Conservation (phyloP, 1,140 invertebrate species). For the Tetragonula clypearis region DNA sequence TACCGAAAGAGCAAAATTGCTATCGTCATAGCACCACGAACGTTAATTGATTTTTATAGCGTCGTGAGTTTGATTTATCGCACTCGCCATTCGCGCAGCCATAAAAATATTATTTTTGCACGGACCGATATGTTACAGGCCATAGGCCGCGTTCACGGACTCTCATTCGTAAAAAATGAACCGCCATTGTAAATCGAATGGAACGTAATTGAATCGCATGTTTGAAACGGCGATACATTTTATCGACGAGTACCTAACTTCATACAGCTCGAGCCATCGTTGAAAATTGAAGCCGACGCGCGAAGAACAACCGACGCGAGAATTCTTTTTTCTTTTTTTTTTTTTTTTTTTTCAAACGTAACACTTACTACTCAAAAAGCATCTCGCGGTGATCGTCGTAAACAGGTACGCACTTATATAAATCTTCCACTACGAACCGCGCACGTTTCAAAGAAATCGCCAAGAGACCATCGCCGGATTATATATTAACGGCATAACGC, state of each 20-base stretch:
- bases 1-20: slow-evolving; percentile 1
- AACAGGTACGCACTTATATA: background rate
- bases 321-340: background rate
- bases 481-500: slow-evolving; percentile 15
- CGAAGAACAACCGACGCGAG: background rate
- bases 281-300: background rate
- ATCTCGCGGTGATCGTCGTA: background rate
- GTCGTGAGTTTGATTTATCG: slow-evolving; percentile 16
- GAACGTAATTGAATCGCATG: slow-evolving; percentile 31
- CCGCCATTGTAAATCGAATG: background rate
- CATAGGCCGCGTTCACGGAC: background rate
- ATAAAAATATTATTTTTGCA: slow-evolving; percentile 36
- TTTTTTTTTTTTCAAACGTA: background rate
- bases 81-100: slow-evolving; percentile 4
- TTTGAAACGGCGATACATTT: background rate
- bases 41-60: slow-evolving; percentile 34
- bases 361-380: background rate
- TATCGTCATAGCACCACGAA: background rate
- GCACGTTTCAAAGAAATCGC: background rate
- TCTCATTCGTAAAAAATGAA: background rate
- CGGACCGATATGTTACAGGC: background rate
- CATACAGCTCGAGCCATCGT: background rate
- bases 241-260: background rate
- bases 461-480: background rate
- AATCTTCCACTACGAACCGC: slow-evolving; percentile 10